Evolutionary conservation across 2,797 vertebrate species (phyloP), one percentile per base, ranked within the genome.

Genomic region (Acipenser oxyrinchus): DNA sequence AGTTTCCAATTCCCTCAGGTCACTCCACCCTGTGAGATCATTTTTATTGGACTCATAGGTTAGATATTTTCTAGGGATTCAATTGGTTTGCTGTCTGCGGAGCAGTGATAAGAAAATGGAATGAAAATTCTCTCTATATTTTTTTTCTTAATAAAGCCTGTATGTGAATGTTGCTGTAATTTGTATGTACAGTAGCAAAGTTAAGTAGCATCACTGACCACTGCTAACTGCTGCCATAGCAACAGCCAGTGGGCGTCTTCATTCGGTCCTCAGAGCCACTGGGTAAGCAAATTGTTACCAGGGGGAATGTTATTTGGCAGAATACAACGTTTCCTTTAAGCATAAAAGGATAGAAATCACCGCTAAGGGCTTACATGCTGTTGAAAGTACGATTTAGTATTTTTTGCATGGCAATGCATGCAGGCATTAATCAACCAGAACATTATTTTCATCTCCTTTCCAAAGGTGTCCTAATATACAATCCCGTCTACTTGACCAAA

Each of bases 31-130:
- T 61, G 75, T 80, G 67, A 68, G 71, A 74, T 77, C 76, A 76
- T 73, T 75, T 72, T 11, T 23, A 71, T 68, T 78, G 69, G 77
- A 72, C 74, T 74, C 73, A 81, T 73, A 78, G 76, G 78, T 74
- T 74, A 79, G 74, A 82, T 78, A 79, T 69, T 82, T 79, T 80
- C 73, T 79, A 78, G 74, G 76, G 78, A 84, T 82, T 82, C 78
- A 79, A 84, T 77, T 81, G 75, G 75, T 83, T 84, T 83, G 76
- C 77, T 81, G 80, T 86, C 80, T 85, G 84, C 76, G 82, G 75
- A 13, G 75, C 72, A 63, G 76, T 48, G 82, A 88, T 87, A 87
- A 87, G 79, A 62, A 59, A 68, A 70, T 66, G 75, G 72, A 60
- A 37, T 23, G 23, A 74, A 68, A 51, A 70, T 76, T 74, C 74